phyloP scores from a whole-genome alignment of 2,797 vertebrate species.

The Lindbergichthys nudifrons region DNA sequence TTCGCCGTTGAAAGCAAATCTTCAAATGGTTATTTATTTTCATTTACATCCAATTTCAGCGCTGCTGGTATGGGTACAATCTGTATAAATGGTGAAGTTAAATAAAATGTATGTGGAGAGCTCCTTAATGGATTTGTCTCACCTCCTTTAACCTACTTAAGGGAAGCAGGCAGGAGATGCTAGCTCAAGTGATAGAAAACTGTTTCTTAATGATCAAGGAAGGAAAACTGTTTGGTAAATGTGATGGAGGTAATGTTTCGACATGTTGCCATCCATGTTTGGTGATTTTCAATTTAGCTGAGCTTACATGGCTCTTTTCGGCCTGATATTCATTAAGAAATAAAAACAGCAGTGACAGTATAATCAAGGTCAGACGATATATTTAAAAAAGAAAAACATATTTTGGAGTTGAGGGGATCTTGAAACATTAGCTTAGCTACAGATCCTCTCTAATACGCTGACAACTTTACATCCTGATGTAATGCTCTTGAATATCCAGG shows the following conservation, averaged over 20 bases:
- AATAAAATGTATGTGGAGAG: slow-evolving; percentile 42
- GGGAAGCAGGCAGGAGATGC: slow-evolving; percentile 1
- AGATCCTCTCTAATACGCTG: not conserved
- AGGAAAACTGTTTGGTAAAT: not conserved
- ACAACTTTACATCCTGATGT: not conserved
- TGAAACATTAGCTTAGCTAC: not conserved
- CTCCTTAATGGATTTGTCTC: slow-evolving; percentile 50
- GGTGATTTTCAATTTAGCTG: not conserved
- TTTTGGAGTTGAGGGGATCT: too few species aligned
- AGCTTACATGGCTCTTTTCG: not conserved
- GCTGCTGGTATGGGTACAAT: slow-evolving; percentile 22
- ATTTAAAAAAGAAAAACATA: too few species aligned
- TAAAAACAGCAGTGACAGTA: not conserved
- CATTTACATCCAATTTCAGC: slow-evolving; percentile 57
- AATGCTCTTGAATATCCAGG: not conserved
- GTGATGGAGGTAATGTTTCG: slow-evolving; percentile 6
- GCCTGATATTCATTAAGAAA: not conserved
- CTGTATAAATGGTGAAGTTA: slow-evolving; percentile 41
- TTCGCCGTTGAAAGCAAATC: slow-evolving; percentile 60
- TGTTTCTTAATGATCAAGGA: slow-evolving; percentile 20
- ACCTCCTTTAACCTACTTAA: slow-evolving; percentile 26
- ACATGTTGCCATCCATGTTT: not conserved
- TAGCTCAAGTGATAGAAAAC: slow-evolving; percentile 20
- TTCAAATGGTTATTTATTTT: slow-evolving; percentile 61
- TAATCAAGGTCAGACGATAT: too few species aligned